Evolutionary conservation across 1,140 invertebrate genomes (phyloP).

Genomic region (Pseudomyrmex concolor): DNA sequence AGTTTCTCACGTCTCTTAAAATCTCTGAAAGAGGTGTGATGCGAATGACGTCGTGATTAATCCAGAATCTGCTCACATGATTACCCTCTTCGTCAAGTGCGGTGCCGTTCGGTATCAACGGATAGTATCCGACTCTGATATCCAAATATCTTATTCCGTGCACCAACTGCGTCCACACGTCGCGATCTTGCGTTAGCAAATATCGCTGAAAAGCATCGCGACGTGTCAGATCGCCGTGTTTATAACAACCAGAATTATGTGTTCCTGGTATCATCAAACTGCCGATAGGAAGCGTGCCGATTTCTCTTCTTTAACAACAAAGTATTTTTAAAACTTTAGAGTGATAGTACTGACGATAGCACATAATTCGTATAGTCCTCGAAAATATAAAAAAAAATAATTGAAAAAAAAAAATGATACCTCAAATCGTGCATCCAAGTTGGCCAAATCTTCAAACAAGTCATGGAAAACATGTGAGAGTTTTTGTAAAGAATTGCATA

Average conservation of each 20-base stretch:
- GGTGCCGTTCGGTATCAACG: slow-evolving; percentile 73
- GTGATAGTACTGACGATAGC: not conserved
- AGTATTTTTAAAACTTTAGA: not conserved
- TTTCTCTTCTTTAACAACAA: slow-evolving; percentile 79
- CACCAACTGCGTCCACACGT: slow-evolving; percentile 91
- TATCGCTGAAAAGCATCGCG: slow-evolving; percentile 84
- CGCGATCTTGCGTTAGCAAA: slow-evolving; percentile 89
- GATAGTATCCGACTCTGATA: slow-evolving; percentile 88
- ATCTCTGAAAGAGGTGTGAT: slow-evolving; percentile 88
- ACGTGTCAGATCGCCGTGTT: slow-evolving; percentile 80
- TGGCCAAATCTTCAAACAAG: slow-evolving; percentile 88
- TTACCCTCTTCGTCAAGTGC: slow-evolving; percentile 67
- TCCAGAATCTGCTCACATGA: slow-evolving; percentile 87
- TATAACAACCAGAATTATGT: slow-evolving; percentile 89
- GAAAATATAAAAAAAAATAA: too few relatives aligned
- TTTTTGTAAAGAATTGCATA: slow-evolving; percentile 86
- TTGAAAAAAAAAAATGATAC: slow-evolving; percentile 71
- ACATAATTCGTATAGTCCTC: not conserved
- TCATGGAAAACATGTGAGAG: slow-evolving; percentile 82
- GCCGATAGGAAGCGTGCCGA: slow-evolving; percentile 86
- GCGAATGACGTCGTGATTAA: slow-evolving; percentile 90
- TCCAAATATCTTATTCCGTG: slow-evolving; percentile 93
- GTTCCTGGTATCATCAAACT: slow-evolving; percentile 89
- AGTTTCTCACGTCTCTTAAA: slow-evolving; percentile 87
- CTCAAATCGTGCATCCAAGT: slow-evolving; percentile 89